Conservation (phyloP, 2,113 vertebrate genomes). For the Numenius arquata region DNA sequence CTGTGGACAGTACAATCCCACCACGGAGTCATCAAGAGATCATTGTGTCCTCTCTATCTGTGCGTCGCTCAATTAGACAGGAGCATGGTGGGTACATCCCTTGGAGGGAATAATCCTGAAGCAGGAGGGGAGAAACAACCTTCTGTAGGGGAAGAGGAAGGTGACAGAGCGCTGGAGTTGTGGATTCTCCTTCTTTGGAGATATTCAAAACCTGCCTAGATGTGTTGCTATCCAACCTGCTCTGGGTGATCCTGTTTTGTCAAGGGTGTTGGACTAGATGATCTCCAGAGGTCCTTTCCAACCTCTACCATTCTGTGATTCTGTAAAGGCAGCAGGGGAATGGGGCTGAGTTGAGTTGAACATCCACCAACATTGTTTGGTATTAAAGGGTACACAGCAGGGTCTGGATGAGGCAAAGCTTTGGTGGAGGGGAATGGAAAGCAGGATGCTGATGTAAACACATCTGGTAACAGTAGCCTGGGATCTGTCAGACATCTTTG, state of each 20-base stretch:
- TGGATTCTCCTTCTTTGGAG: neutral
- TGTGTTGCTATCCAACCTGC: neutral
- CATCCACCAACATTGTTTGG: no score
- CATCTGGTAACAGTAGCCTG: neutral
- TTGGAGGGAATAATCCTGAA: neutral
- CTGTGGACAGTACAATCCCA: neutral
- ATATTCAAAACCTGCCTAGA: neutral
- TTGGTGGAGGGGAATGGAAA: neutral
- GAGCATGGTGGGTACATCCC: neutral
- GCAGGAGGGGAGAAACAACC: rapidly evolving
- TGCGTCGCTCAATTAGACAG: neutral
- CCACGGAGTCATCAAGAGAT: neutral
- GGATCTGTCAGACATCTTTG: neutral
- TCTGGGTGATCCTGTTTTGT: neutral
- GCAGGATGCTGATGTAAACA: neutral
- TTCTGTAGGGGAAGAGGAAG: neutral
- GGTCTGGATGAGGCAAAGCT: neutral
- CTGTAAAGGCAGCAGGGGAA: neutral
- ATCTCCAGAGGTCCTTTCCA: neutral
- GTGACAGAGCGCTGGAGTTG: neutral
- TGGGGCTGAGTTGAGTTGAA: neutral
- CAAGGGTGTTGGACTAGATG: neutral
- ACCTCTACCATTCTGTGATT: neutral
- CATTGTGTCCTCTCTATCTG: neutral
- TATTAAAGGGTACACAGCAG: neutral